Base-by-base conservation (phyloP, 92 coral and sea anemone species). In the Palythoa grandiflora region DNA sequence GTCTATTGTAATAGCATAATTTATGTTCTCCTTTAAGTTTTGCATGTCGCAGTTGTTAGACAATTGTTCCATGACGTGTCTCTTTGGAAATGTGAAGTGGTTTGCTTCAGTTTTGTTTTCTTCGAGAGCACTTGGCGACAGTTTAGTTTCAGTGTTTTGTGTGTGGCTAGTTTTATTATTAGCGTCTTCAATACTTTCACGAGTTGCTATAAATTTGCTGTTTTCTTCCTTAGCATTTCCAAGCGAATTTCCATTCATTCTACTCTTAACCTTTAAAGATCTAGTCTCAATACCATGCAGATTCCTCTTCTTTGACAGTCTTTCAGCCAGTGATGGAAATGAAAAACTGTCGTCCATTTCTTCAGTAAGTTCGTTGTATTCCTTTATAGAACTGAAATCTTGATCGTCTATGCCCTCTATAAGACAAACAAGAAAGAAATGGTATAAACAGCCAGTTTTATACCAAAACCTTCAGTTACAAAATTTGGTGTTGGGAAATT, bases 261-360 rank as follows among this genome's bases (percentile, higher is more conserved):
- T 8, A 37, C 16, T 21, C 21, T 79, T 20, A 79, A 59, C 52
- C 5, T 8, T 13, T 17, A 75, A 47, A 52, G 5, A 21, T 21
- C 38, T 21, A 35, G 75, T 16, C 14, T 21, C 2, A 37, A 15
- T 16, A 36, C 75, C 48, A 16, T 13, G 3, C 47, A 10, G 47
- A 53, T 51, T 38, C 9, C 15, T 39, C 59, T 81, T 66, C 63
- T 20, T 66, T 48, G 61, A 65, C 7, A 81, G 75, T 48, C 86
- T 66, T 17, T 81, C 86, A 44, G 76, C 51, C 60, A 81, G 51
- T 20, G 86, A 81, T 44, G 86, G 86, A 17, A 81, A 81, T 14
- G 60, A 35, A 2, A 81, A 81, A 65, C 86, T 81, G 47, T 65
- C 73, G 40, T 81, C 86, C 35, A 15, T 47, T 40, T 66, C 47